Evolutionary conservation across 1,140 invertebrate genomes (phyloP), one percentile per base, ranked within the genome.

Genomic region (Asbolus verrucosus): DNA sequence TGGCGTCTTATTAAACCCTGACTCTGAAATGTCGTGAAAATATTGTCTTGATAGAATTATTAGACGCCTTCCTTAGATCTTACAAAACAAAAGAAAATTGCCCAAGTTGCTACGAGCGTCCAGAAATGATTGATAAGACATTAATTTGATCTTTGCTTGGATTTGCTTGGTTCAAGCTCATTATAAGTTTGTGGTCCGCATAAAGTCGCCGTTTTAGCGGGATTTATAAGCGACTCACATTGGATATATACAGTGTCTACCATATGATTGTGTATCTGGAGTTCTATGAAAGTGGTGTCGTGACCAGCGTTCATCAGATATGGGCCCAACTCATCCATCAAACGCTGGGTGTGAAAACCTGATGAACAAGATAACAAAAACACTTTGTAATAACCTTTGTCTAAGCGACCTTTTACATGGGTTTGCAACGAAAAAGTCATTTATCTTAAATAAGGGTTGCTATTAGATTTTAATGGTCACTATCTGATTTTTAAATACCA

Each of bases 381-480:
- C 77, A 80, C 76, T 80, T 79, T 79, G 78, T 79, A 79, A 77
- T 77, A 77, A 80, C 76, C 77, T 78, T 78, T 80, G 77, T 78
- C 76, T 76, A 76, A 79, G 69, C 70, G 76, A 77, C 77, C 77
- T 78, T 78, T 80, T 80, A 80, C 77, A 78, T 74, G 73, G 76
- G 72, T 78, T 77, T 77, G 65, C 72, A 71, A 72, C 73, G 70
- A 78, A 78, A 79, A 77, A 78, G 73, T 79, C 73, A 78, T 79
- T 78, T 77, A 78, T 79, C 78, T 79, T 76, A 73, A 77, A 75
- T 78, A 77, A 76, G 78, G 78, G 77, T 78, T 78, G 74, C 72
- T 76, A 75, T 77, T 76, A 74, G 73, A 70, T 76, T 73, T 75
- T 75, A 76, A 74, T 69, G 65, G 46, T 63, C 61, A 39, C 70